Evolutionary conservation across 1,140 invertebrate species (phyloP), one percentile per base, ranked within the genome.

Genomic region (Lanistes nyassanus): DNA sequence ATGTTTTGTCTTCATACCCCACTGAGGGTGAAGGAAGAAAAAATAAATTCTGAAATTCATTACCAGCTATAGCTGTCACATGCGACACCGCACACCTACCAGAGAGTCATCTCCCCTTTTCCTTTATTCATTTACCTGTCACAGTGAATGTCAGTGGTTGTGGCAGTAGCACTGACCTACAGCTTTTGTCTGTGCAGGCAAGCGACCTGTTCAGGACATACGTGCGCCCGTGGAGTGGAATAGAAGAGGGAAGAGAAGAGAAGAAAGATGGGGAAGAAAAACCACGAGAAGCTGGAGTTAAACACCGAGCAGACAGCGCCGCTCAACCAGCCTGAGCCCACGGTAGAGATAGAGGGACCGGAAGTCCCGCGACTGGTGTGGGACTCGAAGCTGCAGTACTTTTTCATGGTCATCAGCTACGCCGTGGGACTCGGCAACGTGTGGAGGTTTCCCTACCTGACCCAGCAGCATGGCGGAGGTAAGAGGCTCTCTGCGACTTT

Each of bases 391-490:
- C 62, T 85, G 42, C 85, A 86, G 74, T 86, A 86, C 77, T 81
- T 86, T 69, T 85, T 84, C 67, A 86, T 86, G 85, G 85, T 86
- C 56, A 85, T 87, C 39, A 82, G 82, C 47, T 86, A 86, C 73
- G 84, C 85, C 11, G 86, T 87, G 19, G 86, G 86, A 51, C 79
- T 87, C 3, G 86, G 86, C 68, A 86, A 86, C 80, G 84, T 87
- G 0, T 87, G 86, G 86, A 77, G 86, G 34, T 87, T 87, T 77
- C 86, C 86, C 4, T 87, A 87, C 72, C 77, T 87, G 34, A 83
- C 82, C 31, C 83, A 85, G 75, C 78, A 80, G 53, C 82, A 86
- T 73, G 86, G 86, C 37, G 86, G 86, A 74, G 86, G 85, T 84
- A 79, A 82, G 82, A 76, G 29, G 9, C 7, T 23, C 13, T 19